Conservation (phyloP, 2,797 vertebrate genomes). For the Lepus oiostolus region DNA sequence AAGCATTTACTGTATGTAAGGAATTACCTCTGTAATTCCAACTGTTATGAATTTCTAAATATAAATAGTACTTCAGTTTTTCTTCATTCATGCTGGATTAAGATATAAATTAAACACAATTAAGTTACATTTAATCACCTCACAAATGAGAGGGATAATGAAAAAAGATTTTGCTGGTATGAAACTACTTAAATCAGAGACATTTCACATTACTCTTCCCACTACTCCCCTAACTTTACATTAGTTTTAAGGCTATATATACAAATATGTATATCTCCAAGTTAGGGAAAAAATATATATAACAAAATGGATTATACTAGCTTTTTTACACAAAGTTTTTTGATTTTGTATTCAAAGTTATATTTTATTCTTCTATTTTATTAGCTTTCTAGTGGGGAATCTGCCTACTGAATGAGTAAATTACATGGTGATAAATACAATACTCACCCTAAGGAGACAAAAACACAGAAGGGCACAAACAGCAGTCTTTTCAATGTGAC, state of each 20-base stretch:
- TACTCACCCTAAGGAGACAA: slow-evolving; percentile 87
- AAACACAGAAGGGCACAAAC: slow-evolving; percentile 88
- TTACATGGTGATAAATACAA: slow-evolving; percentile 87
- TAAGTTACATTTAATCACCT: slow-evolving; percentile 89
- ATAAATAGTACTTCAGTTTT: slow-evolving; percentile 89
- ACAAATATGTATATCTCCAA: slow-evolving; percentile 90
- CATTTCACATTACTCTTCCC: slow-evolving; percentile 88
- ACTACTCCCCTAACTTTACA: slow-evolving; percentile 88
- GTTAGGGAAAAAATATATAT: slow-evolving; percentile 86
- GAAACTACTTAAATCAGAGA: slow-evolving; percentile 87
- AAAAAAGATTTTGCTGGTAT: slow-evolving; percentile 88
- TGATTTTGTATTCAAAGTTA: slow-evolving; percentile 85
- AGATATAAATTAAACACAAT: slow-evolving; percentile 90
- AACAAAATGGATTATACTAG: slow-evolving; percentile 88
- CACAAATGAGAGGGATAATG: slow-evolving; percentile 88
- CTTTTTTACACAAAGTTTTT: slow-evolving; percentile 81
- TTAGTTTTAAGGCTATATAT: slow-evolving; percentile 91
- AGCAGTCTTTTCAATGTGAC: slow-evolving; percentile 88
- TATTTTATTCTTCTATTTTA: slow-evolving; percentile 88
- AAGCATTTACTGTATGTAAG: slow-evolving; percentile 89
- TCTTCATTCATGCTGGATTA: slow-evolving; percentile 90
- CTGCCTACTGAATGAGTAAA: slow-evolving; percentile 87
- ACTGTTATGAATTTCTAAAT: slow-evolving; percentile 89
- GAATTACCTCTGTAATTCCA: slow-evolving; percentile 87
- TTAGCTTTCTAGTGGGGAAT: slow-evolving; percentile 87